Evolutionary conservation across 2,888 invertebrate genomes (phyloP).

Genomic region (Agriopis marginaria): DNA sequence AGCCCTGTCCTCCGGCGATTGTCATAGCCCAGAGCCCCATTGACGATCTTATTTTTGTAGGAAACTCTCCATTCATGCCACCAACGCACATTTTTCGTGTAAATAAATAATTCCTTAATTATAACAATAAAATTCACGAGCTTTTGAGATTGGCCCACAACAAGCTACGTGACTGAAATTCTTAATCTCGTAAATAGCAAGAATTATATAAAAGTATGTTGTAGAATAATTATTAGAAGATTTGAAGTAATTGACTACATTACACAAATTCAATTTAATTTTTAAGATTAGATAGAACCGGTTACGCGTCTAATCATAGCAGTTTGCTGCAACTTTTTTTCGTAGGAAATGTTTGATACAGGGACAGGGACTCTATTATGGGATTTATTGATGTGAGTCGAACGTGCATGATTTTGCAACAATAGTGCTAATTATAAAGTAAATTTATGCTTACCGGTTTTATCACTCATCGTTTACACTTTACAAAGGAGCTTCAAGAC

Average conservation of each 20-base stretch:
- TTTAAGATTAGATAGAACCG: neutral
- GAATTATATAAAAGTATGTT: neutral
- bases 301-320: neutral
- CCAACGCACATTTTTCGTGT: no score
- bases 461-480: slow-evolving; percentile 56
- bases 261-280: neutral
- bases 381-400: slow-evolving; percentile 13
- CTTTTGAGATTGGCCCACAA: no score
- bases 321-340: neutral
- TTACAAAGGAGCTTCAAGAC: slow-evolving; percentile 42
- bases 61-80: no score
- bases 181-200: neutral
- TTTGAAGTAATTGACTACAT: neutral
- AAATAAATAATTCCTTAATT: no score
- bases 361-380: neutral
- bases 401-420: slow-evolving; percentile 16
- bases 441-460: slow-evolving; percentile 56
- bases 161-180: no score
- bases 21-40: no score
- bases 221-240: neutral
- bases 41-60: no score
- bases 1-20: no score
- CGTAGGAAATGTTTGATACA: neutral
- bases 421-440: slow-evolving; percentile 23
- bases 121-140: no score